A percentile compares a stretch with the other conserved stretches of the same genome.
Evolutionary conservation across 1,140 invertebrate species (phyloP).

Genomic region (Psix sp.): DNA sequence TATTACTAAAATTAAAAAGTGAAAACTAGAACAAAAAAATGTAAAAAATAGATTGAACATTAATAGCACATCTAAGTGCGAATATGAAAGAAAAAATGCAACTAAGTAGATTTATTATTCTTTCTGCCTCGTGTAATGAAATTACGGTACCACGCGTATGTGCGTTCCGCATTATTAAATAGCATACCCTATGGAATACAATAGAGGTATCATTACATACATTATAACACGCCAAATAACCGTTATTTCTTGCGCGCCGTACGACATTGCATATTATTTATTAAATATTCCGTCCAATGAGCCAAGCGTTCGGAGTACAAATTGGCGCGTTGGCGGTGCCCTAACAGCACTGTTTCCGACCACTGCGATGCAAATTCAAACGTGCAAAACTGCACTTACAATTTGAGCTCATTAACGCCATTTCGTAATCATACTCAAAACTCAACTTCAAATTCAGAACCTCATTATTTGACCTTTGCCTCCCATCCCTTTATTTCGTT

Average conservation of each 20-base stretch:
- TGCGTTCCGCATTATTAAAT: slow-evolving; percentile 25
- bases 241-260: slow-evolving; percentile 8
- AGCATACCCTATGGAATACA: slow-evolving; percentile 22
- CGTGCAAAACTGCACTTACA: slow-evolving; percentile 12
- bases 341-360: neutral
- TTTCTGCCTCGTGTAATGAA: slow-evolving; percentile 1
- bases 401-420: neutral
- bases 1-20: too few species aligned
- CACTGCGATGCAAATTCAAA: too few species aligned
- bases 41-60: too few species aligned
- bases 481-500: neutral
- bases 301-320: neutral
- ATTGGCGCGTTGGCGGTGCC: neutral
- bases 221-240: slow-evolving; percentile 14
- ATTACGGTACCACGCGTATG: too few species aligned
- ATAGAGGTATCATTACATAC: slow-evolving; percentile 11
- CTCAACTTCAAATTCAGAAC: neutral
- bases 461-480: neutral
- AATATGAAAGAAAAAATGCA: too few species aligned
- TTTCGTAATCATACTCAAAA: neutral
- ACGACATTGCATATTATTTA: neutral
- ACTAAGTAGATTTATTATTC: slow-evolving; percentile 4
- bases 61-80: too few species aligned
- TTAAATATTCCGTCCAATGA: slow-evolving; percentile 14
- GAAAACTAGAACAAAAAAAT: too few species aligned